A percentile compares a stretch with the other conserved stretches of the same genome.
phyloP scores from a whole-genome alignment of 1,140 invertebrate species.

The Heliconius melpomene region DNA sequence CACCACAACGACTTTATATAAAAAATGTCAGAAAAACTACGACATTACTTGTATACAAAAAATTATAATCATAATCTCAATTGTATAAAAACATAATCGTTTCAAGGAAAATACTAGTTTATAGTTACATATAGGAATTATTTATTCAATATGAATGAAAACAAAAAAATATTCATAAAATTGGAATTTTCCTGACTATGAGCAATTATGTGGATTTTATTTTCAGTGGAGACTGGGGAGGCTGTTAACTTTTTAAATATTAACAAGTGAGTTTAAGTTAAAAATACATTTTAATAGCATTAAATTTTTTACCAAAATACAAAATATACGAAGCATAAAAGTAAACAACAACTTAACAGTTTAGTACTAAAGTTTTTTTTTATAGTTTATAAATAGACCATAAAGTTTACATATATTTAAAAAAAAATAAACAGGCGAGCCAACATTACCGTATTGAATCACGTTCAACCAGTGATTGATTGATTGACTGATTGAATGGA shows the following conservation, averaged over 20 bases:
- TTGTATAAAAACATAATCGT: background rate
- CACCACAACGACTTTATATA: background rate
- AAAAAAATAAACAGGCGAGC: conserved; percentile 24
- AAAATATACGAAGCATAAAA: no score
- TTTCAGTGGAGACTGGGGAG: no score
- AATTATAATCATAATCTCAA: background rate
- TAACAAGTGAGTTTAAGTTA: no score
- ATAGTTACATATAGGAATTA: background rate
- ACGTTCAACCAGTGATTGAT: conserved; percentile 33
- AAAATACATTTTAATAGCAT: no score
- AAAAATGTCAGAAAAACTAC: background rate
- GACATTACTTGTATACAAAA: background rate
- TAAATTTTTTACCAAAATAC: no score
- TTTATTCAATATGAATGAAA: background rate
- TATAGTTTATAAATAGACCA: background rate
- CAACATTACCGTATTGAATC: conserved; percentile 28
- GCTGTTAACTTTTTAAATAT: no score
- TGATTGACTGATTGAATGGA: conserved; percentile 39
- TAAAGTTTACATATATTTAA: background rate
- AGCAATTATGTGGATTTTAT: no score
- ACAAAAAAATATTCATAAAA: no score
- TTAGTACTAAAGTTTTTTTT: no score
- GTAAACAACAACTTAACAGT: no score
- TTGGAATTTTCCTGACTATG: no score
- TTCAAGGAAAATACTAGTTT: background rate